Base-by-base conservation (phyloP, 2,888 invertebrate genomes). In the Pseudanteris insignis region DNA sequence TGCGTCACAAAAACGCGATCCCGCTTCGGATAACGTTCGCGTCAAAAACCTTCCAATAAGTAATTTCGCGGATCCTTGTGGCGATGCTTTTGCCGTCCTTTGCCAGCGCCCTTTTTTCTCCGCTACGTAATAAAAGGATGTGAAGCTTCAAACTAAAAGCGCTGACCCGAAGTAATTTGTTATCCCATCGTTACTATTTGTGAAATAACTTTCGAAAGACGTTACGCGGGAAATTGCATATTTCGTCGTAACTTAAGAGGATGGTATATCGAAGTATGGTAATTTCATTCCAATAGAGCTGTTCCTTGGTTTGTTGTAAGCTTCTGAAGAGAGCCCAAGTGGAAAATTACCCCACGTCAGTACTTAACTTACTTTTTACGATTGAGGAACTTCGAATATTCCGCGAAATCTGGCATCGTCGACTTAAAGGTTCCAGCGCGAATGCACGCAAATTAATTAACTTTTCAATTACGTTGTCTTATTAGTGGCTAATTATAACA, bases 241-340 rank as follows among this genome's bases (percentile, higher is more conserved):
- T 63, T 60, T 59, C 60, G 55, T 60, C 38, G 47, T 55, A 55
- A 47, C 55, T 47, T 60, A 60, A 55, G 57, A 60, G 60, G 60
- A 60, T 57, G 53, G 64, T 64, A 64, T 48, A 64, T 64, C 64
- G 64, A 64, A 64, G 60, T 64, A 55, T 60, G 64, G 64, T 64
- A 64, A 64, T 64, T 60, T 60, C 64, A 60, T 64, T 64, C 57
- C 55, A 54, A 64, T 64, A 59, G 60, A 64, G 64, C 60, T 64
- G 59, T 63, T 63, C 59, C 50, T 59, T 63, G 63, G 64, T 64
- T 64, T 60, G 64, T 60, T 64, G 55, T 60, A 57, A 64, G 60
- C 64, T 57, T 57, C 60, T 57, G 57, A 60, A 60, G 60, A 60
- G 60, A 60, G 57, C 51, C 64, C 55, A 60, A 60, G 53, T 60